These are phyloP conservation scores for Pterobdella sp. DNA, from an alignment of 2,888 invertebrate species.

Conservation along the genomic window DNA sequence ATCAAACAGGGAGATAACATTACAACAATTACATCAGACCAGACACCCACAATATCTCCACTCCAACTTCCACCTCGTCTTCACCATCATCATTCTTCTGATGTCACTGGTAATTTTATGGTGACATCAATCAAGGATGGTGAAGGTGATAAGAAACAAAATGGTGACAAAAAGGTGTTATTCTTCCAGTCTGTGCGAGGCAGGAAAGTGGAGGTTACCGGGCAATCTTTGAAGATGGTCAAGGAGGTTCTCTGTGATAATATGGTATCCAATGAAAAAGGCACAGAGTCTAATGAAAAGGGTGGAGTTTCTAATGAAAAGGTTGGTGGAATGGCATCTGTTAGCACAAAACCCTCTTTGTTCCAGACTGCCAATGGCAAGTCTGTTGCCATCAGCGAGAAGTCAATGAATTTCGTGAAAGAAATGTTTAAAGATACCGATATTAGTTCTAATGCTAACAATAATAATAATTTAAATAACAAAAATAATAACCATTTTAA, in stretches of 20 bases:
- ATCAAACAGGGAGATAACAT: too few relatives aligned
- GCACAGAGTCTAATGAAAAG: background rate
- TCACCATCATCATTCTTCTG: too few relatives aligned
- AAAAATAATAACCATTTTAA: slow-evolving; percentile 11
- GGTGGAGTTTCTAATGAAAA: background rate
- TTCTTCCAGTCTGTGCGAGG: too few relatives aligned
- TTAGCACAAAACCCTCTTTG: background rate
- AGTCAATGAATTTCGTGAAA: background rate
- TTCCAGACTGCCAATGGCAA: slow-evolving; percentile 7
- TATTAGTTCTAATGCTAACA: slow-evolving; percentile 5
- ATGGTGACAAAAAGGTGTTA: too few relatives aligned
- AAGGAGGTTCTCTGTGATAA: background rate
- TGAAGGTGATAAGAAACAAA: too few relatives aligned
- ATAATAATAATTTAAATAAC: slow-evolving; percentile 17
- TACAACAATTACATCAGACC: too few relatives aligned
- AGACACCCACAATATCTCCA: too few relatives aligned
- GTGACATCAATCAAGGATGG: too few relatives aligned
- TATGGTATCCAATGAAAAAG: background rate
- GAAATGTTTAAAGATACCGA: background rate
- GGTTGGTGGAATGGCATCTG: background rate
- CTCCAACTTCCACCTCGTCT: too few relatives aligned
- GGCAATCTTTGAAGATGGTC: background rate
- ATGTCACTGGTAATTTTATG: too few relatives aligned
- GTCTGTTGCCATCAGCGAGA: background rate
- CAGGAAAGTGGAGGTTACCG: background rate